These are phyloP conservation scores for Diacarnus erythraeanus DNA, from an alignment of 37 sponge, comb jelly and placozoan species.

Conservation along the genomic window DNA sequence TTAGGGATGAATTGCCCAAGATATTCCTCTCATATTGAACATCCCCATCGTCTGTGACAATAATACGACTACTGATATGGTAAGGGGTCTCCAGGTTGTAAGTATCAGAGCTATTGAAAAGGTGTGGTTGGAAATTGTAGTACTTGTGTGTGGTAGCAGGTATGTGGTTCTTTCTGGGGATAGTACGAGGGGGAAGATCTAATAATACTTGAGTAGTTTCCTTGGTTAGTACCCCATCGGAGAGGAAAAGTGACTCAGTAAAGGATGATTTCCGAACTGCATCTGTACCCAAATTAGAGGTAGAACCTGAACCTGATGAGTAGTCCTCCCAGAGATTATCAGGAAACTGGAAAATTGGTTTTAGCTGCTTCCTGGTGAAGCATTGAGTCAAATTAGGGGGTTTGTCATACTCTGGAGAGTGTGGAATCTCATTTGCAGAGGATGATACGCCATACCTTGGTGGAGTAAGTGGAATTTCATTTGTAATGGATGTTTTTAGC, in stretches of 20 bases:
- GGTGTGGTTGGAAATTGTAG: conserved; percentile 13
- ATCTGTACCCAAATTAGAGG: neutral
- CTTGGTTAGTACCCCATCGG: neutral
- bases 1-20: conserved; percentile 10
- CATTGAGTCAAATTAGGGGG: neutral
- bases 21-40: conserved; percentile 30
- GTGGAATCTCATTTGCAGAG: neutral
- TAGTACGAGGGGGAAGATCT: conserved; percentile 29
- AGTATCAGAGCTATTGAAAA: neutral
- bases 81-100: conserved; percentile 27
- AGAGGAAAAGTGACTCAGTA: neutral
- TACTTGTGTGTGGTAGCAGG: conserved; percentile 10
- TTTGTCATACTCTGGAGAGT: neutral
- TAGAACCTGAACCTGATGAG: neutral
- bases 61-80: conserved; percentile 41
- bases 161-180: conserved; percentile 15
- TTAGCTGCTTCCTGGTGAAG: too few species aligned
- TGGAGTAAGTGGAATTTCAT: neutral
- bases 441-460: neutral
- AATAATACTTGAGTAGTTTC: neutral
- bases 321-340: neutral
- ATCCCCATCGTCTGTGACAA: conserved; percentile 40
- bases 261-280: neutral
- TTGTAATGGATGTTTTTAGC: too few species aligned
- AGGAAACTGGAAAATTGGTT: neutral